A percentile compares a stretch with the other conserved stretches of the same genome.
Evolutionary conservation across 2,888 invertebrate genomes (phyloP).

Genomic region (Autographa gamma): DNA sequence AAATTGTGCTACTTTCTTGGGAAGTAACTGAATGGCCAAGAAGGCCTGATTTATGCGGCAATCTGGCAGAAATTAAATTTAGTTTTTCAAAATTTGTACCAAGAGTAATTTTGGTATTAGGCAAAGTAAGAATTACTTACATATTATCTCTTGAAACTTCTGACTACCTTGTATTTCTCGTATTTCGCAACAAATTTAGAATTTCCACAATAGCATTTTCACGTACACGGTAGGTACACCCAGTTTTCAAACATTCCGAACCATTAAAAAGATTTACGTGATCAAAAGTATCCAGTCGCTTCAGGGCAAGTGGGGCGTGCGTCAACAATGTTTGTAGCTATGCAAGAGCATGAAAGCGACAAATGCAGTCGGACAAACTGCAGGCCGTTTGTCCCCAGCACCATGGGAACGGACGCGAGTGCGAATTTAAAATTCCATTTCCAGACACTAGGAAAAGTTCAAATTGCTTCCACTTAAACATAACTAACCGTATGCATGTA

Average conservation of each 20-base stretch:
- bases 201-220: conserved; percentile 1
- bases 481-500: conserved; percentile 22
- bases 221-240: conserved; percentile 5
- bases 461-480: conserved; percentile 70
- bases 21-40: too few species aligned
- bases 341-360: conserved; percentile 57
- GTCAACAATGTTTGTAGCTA: conserved; percentile 50
- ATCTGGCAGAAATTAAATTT: too few species aligned
- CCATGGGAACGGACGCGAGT: conserved; percentile 63
- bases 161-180: too few species aligned
- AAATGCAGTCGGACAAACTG: conserved; percentile 62
- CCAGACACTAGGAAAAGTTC: conserved; percentile 71
- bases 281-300: conserved; percentile 41
- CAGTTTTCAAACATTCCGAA: conserved; percentile 18
- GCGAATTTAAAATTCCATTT: conserved; percentile 85
- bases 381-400: conserved; percentile 68
- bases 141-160: too few species aligned
- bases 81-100: too few species aligned
- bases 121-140: too few species aligned
- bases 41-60: too few species aligned
- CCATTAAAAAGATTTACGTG: conserved; percentile 53
- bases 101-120: too few species aligned
- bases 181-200: background rate
- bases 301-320: conserved; percentile 40
- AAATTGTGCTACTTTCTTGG: too few species aligned